Conservation (phyloP, 1,140 invertebrate species). For the Pogonomyrmex barbatus region DNA sequence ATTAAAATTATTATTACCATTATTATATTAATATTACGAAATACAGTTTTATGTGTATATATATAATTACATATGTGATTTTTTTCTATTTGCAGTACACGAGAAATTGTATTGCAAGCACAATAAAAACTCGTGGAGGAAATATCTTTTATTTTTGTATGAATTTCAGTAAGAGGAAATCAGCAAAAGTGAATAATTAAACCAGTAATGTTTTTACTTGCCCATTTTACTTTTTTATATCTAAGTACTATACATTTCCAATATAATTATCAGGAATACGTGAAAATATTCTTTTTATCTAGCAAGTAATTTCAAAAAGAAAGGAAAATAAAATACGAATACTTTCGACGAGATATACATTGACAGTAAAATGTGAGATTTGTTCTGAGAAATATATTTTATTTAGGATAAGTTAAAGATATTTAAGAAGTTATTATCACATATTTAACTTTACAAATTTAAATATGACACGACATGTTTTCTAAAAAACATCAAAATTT, state of each 20-base stretch:
- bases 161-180: not conserved
- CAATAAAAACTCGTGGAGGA: slow-evolving; percentile 56
- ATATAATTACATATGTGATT: slow-evolving; percentile 82
- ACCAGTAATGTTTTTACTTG: not conserved
- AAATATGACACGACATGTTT: not conserved
- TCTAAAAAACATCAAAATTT: not conserved
- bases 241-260: not conserved
- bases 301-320: not conserved
- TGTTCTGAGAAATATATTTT: slow-evolving; percentile 1
- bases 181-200: not conserved
- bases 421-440: slow-evolving; percentile 35
- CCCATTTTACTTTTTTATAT: not conserved
- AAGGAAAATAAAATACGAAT: not conserved
- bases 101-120: slow-evolving; percentile 69
- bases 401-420: not conserved
- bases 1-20: slow-evolving; percentile 82
- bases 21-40: slow-evolving; percentile 86
- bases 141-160: not conserved
- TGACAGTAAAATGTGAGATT: slow-evolving; percentile 30
- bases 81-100: slow-evolving; percentile 59
- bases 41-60: slow-evolving; percentile 86
- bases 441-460: slow-evolving; percentile 4
- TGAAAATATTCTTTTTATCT: slow-evolving; percentile 12
- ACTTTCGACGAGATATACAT: not conserved
- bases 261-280: not conserved